Conservation (phyloP, 64 coral and sea anemone genomes). For the Montipora cactus region DNA sequence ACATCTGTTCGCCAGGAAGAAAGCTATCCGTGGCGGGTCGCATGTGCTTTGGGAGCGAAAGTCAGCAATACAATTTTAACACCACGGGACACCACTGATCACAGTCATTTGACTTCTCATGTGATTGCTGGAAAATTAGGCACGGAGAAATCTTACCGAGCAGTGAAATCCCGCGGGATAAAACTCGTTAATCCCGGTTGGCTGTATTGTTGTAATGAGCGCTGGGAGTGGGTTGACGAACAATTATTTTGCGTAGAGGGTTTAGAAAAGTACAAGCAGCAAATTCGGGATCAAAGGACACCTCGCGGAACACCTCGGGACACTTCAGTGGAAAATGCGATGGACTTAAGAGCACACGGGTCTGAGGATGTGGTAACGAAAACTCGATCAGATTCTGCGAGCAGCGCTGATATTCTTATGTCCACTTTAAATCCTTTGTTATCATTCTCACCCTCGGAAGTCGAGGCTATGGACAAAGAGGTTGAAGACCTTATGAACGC, state of each 20-base stretch:
- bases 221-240: conserved; percentile 98
- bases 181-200: conserved; percentile 90
- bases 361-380: not conserved
- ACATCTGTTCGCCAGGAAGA: conserved; percentile 80
- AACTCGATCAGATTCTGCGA: conserved; percentile 64
- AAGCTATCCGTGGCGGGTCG: conserved; percentile 80
- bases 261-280: conserved; percentile 85
- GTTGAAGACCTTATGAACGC: conserved; percentile 96
- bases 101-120: conserved; percentile 80
- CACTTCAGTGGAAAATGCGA: not conserved
- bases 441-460: conserved; percentile 90
- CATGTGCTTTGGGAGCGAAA: conserved; percentile 84
- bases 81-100: conserved; percentile 60
- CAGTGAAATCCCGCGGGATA: conserved; percentile 69
- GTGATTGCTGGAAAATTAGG: conserved; percentile 92
- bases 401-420: conserved; percentile 85
- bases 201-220: conserved; percentile 90
- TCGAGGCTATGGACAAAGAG: conserved; percentile 99
- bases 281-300: conserved; percentile 58
- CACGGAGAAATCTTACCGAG: conserved; percentile 92
- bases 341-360: not conserved
- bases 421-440: conserved; percentile 87
- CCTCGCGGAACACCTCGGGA: conserved; percentile 71
- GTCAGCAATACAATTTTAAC: conserved; percentile 64
- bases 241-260: conserved; percentile 89